Evolutionary conservation across 2,113 vertebrate species (phyloP), one percentile per base, ranked within the genome.

Genomic region (Colossoma macropomum): DNA sequence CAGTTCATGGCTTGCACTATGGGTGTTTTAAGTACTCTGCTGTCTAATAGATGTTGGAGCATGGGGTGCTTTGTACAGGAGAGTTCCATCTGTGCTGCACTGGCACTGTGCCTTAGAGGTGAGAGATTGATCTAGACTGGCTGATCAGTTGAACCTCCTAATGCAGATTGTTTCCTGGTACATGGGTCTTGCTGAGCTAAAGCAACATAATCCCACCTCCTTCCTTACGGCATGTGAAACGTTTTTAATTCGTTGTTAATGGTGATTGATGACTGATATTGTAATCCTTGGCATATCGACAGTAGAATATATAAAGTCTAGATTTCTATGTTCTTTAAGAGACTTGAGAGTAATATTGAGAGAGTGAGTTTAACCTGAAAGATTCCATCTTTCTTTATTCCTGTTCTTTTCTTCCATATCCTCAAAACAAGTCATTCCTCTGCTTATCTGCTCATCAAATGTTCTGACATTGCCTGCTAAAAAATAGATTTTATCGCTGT

Each of bases 161-260:
- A 88, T 88, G 86, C 87, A 81, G 84, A 92, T 93, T 92, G 93
- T 91, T 91, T 88, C 77, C 65, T 1, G 65, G 86, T 83, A 75
- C 30, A 75, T 85, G 90, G 87, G 82, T 5, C 50, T 52, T 65
- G 11, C 27, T 72, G 77, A 65, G 83, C 83, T 85, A 86, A 88
- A 76, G 87, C 78, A 80, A 41, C 27, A 91, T 90, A 52, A 52
- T 1, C 50, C 50, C 50, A 52, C 89, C 88, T 86, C 73, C 23
- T 77, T 71, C 54, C 85, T 34, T 3, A 59, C n/a, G 2, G 56
- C 21, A n/a, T n/a, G 2, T 59, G 56, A 8, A n/a, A n/a, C 8
- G 21, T 0, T 59, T 56, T 7, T 21, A 23, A 56, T 56, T 1
- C 3, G 13, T 52, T 52, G 50, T 52, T 52, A 2, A 52, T 12